phyloP scores from a whole-genome alignment of 2,113 vertebrate species.

The Lycaon pictus region DNA sequence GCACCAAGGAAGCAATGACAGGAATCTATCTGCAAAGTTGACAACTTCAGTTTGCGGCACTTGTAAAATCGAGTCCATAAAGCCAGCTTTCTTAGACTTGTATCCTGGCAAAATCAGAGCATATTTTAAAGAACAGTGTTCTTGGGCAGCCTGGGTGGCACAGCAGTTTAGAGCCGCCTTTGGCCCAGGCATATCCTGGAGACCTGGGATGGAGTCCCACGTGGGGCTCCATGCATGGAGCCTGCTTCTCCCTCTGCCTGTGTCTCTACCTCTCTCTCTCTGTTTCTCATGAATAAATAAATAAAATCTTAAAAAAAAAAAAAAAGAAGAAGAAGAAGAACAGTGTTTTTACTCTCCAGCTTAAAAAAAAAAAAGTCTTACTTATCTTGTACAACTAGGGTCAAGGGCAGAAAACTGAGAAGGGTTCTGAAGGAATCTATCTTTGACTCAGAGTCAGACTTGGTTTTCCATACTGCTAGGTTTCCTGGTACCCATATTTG shows the following conservation, averaged over 20 bases:
- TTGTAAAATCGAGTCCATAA: background rate
- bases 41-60: background rate
- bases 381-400: background rate
- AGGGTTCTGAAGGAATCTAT: background rate
- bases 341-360: background rate
- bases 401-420: background rate
- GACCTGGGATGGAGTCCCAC: no score
- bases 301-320: no score
- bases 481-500: background rate
- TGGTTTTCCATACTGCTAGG: background rate
- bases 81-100: slow-evolving; percentile 11
- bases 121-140: background rate
- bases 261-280: no score
- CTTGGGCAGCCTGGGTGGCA: no score
- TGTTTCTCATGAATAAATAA: no score
- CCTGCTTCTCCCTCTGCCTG: no score
- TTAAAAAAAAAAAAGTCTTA: slow-evolving; percentile 28
- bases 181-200: no score
- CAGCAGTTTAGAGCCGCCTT: no score
- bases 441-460: background rate
- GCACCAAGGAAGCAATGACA: slow-evolving; percentile 2
- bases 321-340: background rate
- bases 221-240: no score
- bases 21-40: slow-evolving; percentile 26
- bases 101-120: background rate